phyloP scores from a whole-genome alignment of 2,113 vertebrate species.

The Montifringilla adamsi region DNA sequence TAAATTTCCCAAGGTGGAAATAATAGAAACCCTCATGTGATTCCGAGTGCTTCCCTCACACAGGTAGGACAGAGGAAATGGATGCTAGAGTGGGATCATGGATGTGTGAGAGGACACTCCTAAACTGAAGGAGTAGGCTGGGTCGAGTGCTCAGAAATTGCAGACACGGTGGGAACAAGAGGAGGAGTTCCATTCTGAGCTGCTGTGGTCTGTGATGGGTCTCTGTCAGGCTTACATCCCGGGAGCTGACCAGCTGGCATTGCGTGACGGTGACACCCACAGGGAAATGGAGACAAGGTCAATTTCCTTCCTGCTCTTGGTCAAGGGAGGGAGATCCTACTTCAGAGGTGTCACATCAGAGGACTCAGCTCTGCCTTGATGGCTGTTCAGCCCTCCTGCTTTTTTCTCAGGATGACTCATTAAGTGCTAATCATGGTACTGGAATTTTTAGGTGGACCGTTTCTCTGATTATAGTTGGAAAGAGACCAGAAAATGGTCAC shows the following conservation, averaged over 20 bases:
- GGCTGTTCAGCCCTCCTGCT: background rate
- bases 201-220: background rate
- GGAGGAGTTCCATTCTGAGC: background rate
- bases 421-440: background rate
- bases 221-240: background rate
- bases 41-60: background rate
- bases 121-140: background rate
- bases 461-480: background rate
- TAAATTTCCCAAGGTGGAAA: background rate
- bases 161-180: rapidly evolving
- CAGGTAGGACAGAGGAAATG: background rate
- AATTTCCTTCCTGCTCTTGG: background rate
- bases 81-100: background rate
- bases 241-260: background rate
- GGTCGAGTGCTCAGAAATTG: background rate
- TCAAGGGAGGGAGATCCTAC: background rate
- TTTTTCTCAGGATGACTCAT: background rate
- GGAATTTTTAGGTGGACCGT: background rate
- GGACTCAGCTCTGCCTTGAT: background rate
- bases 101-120: background rate
- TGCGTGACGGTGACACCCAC: background rate
- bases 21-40: background rate
- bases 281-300: background rate
- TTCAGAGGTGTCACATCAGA: background rate
- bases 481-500: background rate